phyloP scores from a whole-genome alignment of 2,797 vertebrate species.

The Lophotriccus pileatus region DNA sequence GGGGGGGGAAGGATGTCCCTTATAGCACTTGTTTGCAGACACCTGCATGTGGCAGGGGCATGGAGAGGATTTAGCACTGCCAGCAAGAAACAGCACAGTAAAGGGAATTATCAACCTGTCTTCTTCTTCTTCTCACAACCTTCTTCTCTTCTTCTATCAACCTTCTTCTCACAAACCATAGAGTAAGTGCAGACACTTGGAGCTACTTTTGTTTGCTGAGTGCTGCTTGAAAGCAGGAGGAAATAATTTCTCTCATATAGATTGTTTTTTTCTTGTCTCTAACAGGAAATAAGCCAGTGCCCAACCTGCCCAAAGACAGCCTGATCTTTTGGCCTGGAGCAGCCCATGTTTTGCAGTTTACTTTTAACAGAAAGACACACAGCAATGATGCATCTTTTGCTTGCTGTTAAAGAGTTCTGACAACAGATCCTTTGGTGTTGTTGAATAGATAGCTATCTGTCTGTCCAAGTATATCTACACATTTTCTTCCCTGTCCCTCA shows the following conservation, averaged over 20 bases:
- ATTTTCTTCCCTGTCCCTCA: neutral
- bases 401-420: neutral
- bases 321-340: neutral
- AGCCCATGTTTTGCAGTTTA: neutral
- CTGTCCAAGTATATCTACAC: neutral
- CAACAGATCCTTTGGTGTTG: neutral
- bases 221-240: neutral
- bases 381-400: neutral
- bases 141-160: too few relatives aligned
- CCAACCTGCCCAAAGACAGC: neutral
- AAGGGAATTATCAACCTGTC: neutral
- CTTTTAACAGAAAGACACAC: neutral
- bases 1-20: neutral
- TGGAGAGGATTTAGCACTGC: neutral
- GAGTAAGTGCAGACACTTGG: neutral
- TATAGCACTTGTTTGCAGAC: neutral
- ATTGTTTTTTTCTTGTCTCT: neutral
- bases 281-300: neutral
- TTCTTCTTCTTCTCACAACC: neutral
- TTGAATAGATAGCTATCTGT: neutral
- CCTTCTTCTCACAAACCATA: neutral
- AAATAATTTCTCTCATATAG: neutral
- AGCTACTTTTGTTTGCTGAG: neutral
- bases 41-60: neutral
- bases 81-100: neutral